Conservation (phyloP, 1,140 invertebrate species). For the Akabosia matsudoensis region DNA sequence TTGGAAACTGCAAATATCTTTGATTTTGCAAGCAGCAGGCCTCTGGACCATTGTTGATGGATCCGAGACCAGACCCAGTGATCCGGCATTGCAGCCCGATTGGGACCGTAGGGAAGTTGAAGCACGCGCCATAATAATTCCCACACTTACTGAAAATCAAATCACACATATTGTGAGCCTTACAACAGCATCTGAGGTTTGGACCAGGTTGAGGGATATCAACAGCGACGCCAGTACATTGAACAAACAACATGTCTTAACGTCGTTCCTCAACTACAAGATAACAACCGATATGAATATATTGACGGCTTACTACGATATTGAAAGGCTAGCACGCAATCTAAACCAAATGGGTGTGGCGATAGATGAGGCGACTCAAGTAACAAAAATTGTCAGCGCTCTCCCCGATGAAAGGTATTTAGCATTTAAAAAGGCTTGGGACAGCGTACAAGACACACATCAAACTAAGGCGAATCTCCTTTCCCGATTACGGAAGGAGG, state of each 20-base stretch:
- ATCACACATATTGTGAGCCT: constrained; percentile 48
- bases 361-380: neutral
- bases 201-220: constrained; percentile 47
- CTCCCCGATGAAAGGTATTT: constrained; percentile 26
- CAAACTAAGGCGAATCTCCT: constrained; percentile 25
- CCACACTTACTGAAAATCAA: constrained; percentile 42
- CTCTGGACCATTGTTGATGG: constrained; percentile 17
- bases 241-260: constrained; percentile 28
- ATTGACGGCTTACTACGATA: constrained; percentile 13
- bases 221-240: constrained; percentile 37
- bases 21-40: constrained; percentile 12
- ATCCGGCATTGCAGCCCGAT: neutral
- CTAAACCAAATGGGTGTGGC: constrained; percentile 25
- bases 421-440: constrained; percentile 33
- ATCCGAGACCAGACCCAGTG: neutral
- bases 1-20: constrained; percentile 16
- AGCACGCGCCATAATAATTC: constrained; percentile 45
- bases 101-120: constrained; percentile 44
- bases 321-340: constrained; percentile 9
- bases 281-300: neutral
- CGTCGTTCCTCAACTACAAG: constrained; percentile 22
- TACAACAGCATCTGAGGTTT: constrained; percentile 49
- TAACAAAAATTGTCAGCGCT: constrained; percentile 27
- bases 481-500: constrained; percentile 19
- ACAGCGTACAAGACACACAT: constrained; percentile 19